Conservation (phyloP, 1,140 invertebrate species). For the Portunus trituberculatus region DNA sequence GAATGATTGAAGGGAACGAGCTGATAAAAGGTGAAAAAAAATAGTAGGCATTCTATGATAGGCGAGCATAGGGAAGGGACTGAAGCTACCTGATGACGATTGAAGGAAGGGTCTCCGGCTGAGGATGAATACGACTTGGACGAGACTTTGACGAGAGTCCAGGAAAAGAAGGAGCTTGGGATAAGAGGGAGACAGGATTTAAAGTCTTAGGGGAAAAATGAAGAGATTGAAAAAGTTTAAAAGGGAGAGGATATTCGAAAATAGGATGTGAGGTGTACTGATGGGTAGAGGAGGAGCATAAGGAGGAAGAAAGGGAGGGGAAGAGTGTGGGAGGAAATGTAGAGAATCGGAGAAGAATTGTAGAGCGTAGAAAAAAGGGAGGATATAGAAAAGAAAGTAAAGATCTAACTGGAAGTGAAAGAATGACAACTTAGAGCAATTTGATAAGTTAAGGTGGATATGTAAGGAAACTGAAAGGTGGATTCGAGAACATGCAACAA, state of each 20-base stretch:
- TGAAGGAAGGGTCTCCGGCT: no score
- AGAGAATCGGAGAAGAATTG: no score
- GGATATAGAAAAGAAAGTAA: not conserved
- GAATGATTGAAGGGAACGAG: not conserved
- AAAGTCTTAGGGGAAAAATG: not conserved
- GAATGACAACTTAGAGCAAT: not conserved
- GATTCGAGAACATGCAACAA: not conserved
- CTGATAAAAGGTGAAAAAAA: no score
- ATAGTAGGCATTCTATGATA: not conserved
- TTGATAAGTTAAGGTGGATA: not conserved
- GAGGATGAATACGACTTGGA: no score
- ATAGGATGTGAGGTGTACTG: not conserved
- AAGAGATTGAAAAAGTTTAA: no score
- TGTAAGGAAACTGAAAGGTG: not conserved
- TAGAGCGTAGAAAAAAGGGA: not conserved
- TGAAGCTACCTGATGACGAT: no score
- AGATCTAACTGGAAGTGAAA: not conserved
- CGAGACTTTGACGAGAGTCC: no score
- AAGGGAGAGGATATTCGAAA: not conserved
- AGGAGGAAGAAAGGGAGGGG: not conserved
- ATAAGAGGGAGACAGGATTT: not conserved
- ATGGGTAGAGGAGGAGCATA: not conserved
- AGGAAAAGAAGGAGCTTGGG: not conserved
- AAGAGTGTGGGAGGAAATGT: not conserved
- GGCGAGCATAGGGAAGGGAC: not conserved